These are phyloP conservation scores for Eledone cirrhosa DNA, from an alignment of 2,888 invertebrate species.

Conservation along the genomic window DNA sequence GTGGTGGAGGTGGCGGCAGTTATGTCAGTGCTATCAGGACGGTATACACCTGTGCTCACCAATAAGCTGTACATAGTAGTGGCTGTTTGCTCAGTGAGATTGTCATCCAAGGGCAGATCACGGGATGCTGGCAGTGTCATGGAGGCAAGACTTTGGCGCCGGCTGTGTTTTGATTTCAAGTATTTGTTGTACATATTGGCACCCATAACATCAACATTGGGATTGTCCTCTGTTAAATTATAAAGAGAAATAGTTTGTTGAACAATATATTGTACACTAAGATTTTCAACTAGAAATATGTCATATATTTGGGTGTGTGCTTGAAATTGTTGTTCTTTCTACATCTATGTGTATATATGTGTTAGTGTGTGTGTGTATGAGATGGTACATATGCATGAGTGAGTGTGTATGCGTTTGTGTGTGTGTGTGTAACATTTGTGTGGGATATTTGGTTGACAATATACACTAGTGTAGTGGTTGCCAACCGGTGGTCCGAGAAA, in stretches of 20 bases:
- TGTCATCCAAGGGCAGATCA: conserved; percentile 53
- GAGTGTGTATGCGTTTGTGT: neutral
- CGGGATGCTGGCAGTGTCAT: conserved; percentile 54
- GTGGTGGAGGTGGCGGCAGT: conserved; percentile 10
- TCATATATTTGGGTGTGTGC: no score
- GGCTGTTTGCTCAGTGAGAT: conserved; percentile 59
- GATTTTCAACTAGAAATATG: no score
- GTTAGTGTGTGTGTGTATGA: neutral
- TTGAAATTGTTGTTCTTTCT: no score
- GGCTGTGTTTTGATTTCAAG: conserved; percentile 40
- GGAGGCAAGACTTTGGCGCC: conserved; percentile 31
- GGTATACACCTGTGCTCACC: conserved; percentile 65
- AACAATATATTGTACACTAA: neutral
- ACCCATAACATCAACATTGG: conserved; percentile 65
- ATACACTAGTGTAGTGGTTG: no score
- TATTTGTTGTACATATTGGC: conserved; percentile 65
- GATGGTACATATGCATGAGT: neutral
- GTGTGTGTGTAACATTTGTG: no score
- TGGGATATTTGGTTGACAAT: no score
- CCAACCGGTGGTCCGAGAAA: no score
- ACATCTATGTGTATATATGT: neutral
- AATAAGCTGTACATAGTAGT: conserved; percentile 57
- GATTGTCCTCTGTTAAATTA: conserved; percentile 57
- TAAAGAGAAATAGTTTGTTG: neutral
- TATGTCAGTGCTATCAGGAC: conserved; percentile 37